A percentile compares a stretch with the other conserved stretches of the same genome.
Conservation (phyloP, 2,888 invertebrate species). For the Thera britannica region DNA sequence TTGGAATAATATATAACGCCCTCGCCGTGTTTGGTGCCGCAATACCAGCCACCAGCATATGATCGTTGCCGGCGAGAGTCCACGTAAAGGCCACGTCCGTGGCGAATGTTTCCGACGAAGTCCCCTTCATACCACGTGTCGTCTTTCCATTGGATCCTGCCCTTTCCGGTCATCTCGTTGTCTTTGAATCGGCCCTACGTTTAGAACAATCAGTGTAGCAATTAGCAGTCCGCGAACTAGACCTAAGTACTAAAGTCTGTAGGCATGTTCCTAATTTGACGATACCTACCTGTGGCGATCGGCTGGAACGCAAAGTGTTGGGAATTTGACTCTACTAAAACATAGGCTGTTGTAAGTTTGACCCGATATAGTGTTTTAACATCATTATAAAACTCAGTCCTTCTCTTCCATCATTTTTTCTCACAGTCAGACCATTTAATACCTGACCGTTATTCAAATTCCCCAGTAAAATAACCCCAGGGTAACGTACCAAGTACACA, state of each 20-base stretch:
- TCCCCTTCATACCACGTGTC: constrained; percentile 85
- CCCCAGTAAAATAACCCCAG: constrained; percentile 7
- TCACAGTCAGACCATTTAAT: background rate
- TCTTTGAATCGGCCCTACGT: constrained; percentile 83
- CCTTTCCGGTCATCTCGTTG: constrained; percentile 83
- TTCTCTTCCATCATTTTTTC: background rate
- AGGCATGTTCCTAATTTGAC: too few species aligned
- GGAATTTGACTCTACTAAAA: too few species aligned
- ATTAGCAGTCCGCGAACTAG: background rate
- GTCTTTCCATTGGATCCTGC: constrained; percentile 82
- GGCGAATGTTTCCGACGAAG: constrained; percentile 82
- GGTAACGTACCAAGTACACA: constrained; percentile 72
- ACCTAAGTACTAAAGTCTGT: too few species aligned
- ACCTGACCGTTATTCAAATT: constrained; percentile 1
- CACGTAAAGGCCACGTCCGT: constrained; percentile 82
- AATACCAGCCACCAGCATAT: constrained; percentile 77
- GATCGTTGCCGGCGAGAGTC: constrained; percentile 68
- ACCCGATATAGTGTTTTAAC: too few species aligned
- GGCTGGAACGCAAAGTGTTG: too few species aligned
- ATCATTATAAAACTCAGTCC: too few species aligned
- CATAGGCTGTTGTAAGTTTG: too few species aligned
- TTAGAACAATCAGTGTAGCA: constrained; percentile 9
- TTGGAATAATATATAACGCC: constrained; percentile 67
- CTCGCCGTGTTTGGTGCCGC: constrained; percentile 75
- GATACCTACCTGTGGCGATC: too few species aligned